Evolutionary conservation across 2,888 invertebrate species (phyloP).

Genomic region (Alsophila aescularia): DNA sequence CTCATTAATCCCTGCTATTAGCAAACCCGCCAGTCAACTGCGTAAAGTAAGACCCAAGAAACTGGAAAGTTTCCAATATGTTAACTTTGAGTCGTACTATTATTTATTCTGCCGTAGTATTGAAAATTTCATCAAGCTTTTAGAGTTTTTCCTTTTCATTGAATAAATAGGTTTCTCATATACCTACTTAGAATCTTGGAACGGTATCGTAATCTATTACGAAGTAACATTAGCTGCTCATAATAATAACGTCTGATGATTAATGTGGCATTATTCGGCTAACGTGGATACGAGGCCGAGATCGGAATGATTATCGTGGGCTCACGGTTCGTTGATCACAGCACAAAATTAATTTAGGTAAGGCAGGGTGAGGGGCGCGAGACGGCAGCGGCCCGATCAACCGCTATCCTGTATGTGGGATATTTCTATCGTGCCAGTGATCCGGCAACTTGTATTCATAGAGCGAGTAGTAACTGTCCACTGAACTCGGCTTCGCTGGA

Average conservation of each 20-base stretch:
- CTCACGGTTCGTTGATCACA: conserved; percentile 70
- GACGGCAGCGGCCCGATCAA: conserved; percentile 4
- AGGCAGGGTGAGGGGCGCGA: conserved; percentile 31
- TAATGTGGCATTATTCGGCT: conserved; percentile 65
- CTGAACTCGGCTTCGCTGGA: conserved; percentile 48
- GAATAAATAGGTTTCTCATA: not conserved
- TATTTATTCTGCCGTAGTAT: too few relatives aligned
- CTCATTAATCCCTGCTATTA: not conserved
- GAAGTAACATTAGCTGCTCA: conserved; percentile 33
- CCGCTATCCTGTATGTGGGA: conserved; percentile 22
- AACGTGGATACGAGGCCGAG: conserved; percentile 58
- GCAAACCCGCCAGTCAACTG: not conserved
- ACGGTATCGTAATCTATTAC: conserved; percentile 10
- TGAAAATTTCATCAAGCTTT: not conserved
- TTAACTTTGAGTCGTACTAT: conserved; percentile 6
- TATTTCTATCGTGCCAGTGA: conserved; percentile 48
- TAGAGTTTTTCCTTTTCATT: conserved; percentile 8
- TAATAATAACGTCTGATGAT: conserved; percentile 53
- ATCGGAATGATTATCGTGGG: conserved; percentile 73
- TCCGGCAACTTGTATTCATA: conserved; percentile 66
- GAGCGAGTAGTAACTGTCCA: conserved; percentile 54
- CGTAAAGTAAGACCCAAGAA: not conserved
- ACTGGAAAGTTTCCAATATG: conserved; percentile 12
- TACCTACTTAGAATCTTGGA: too few relatives aligned
- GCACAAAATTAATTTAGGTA: conserved; percentile 77